These are phyloP conservation scores for Troglohyphantes excavatus DNA, from an alignment of 2,888 invertebrate species.

Conservation along the genomic window DNA sequence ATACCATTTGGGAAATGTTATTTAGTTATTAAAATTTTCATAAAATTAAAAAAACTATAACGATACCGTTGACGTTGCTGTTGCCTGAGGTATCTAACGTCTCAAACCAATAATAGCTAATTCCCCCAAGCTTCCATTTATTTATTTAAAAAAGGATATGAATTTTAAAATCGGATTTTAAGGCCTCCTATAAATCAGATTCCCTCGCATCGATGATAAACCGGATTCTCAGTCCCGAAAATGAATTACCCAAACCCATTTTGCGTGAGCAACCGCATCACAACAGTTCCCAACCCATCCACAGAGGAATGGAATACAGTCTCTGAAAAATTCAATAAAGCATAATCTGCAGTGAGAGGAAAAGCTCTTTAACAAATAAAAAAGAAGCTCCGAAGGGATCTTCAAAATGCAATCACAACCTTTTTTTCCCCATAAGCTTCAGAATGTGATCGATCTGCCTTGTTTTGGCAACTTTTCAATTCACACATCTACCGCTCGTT, in stretches of 20 bases:
- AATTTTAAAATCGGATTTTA: constrained; percentile 1
- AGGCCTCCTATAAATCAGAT: constrained; percentile 1
- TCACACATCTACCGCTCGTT: constrained; percentile 73
- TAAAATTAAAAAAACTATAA: too few species aligned
- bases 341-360: constrained; percentile 9
- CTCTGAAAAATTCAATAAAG: constrained; percentile 9
- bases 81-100: too few species aligned
- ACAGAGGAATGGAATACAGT: neutral
- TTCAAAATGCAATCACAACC: constrained; percentile 72
- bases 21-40: too few species aligned
- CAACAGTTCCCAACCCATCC: neutral
- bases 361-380: constrained; percentile 40
- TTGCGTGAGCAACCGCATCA: constrained; percentile 2
- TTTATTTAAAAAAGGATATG: neutral
- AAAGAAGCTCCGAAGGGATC: constrained; percentile 45
- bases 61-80: too few species aligned
- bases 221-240: constrained; percentile 9
- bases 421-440: constrained; percentile 62
- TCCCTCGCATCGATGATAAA: neutral
- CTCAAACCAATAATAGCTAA: neutral
- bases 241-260: constrained; percentile 6
- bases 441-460: constrained; percentile 70
- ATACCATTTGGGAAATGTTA: too few species aligned
- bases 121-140: neutral
- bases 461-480: constrained; percentile 76